Evolutionary conservation across 2,888 invertebrate species (phyloP).

Genomic region (Synergus itoensis): DNA sequence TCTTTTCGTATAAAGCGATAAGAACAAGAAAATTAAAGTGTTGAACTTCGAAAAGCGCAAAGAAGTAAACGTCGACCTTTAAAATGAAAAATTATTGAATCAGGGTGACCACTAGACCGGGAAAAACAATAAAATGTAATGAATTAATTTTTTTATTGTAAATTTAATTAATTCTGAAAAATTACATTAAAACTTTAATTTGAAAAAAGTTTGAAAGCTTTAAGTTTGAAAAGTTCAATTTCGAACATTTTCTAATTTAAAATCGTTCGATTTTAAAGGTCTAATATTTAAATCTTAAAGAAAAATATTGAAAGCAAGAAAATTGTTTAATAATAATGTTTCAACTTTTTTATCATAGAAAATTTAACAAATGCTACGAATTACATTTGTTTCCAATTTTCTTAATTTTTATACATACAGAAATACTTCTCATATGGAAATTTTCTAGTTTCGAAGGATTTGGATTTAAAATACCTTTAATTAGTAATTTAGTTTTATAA

Average conservation of each 20-base stretch:
- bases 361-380: too few relatives aligned
- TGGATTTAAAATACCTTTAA: neutral
- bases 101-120: neutral
- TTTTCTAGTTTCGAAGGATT: neutral
- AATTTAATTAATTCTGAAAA: neutral
- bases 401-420: too few relatives aligned
- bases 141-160: constrained; percentile 34
- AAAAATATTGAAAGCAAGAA: constrained; percentile 10
- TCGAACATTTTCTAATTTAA: constrained; percentile 21
- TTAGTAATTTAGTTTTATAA: too few relatives aligned
- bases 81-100: neutral
- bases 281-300: constrained; percentile 15
- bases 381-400: too few relatives aligned
- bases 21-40: constrained; percentile 58
- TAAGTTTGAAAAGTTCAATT: neutral
- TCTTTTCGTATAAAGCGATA: constrained; percentile 51
- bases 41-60: constrained; percentile 55
- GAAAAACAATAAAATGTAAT: neutral
- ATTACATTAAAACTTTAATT: too few relatives aligned
- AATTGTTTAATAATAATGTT: too few relatives aligned
- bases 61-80: constrained; percentile 51
- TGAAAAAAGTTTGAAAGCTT: too few relatives aligned
- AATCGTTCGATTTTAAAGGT: constrained; percentile 10
- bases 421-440: neutral
- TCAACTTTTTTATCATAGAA: too few relatives aligned